Evolutionary conservation across 2,113 vertebrate genomes (phyloP), one percentile per base, ranked within the genome.

Genomic region (Brachionichthys hirsutus): DNA sequence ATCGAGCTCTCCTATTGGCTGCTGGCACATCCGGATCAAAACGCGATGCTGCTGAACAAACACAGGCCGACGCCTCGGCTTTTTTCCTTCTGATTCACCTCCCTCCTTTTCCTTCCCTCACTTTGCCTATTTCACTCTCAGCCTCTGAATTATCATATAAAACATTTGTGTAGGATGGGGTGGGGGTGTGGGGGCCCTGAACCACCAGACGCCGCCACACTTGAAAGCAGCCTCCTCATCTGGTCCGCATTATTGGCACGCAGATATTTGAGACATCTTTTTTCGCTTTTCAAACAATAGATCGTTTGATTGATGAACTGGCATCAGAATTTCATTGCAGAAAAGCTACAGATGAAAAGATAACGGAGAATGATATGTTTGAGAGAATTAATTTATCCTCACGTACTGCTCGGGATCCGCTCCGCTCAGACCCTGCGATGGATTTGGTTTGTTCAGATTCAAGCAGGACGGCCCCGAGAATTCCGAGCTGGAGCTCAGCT

Each of bases 251-350:
- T 95, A 94, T 82, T 75, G 72, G 73, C 81, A 84, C 68, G 73
- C 67, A 91, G 91, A 94, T 92, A 94, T 90, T 85, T 87, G 35
- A 72, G 82, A 90, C 89, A 89, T 89, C 73, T 92, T 93, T 94
- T 90, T 92, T 86, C 79, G 74, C 90, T 91, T 93, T 85, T 89
- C 87, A 88, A 91, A 94, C 92, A 94, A 94, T 92, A 84, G 91
- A 81, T 83, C 46, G 70, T 85, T 91, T 93, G 90, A 93, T 93
- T 94, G 93, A 95, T 90, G 90, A 82, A 78, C 77, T 86, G 82
- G 89, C 90, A 89, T 92, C 92, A 89, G 88, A 92, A 88, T 79
- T 91, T 92, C 91, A 91, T 73, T 88, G 91, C 83, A 82, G 78
- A 89, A 82, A 81, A 88, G 80, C 79, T 86, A 88, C 88, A 88